A percentile compares a stretch with the other conserved stretches of the same genome.
These are phyloP conservation scores for Resseliella maxima DNA, from an alignment of 2,888 invertebrate genomes.

Conservation along the genomic window DNA sequence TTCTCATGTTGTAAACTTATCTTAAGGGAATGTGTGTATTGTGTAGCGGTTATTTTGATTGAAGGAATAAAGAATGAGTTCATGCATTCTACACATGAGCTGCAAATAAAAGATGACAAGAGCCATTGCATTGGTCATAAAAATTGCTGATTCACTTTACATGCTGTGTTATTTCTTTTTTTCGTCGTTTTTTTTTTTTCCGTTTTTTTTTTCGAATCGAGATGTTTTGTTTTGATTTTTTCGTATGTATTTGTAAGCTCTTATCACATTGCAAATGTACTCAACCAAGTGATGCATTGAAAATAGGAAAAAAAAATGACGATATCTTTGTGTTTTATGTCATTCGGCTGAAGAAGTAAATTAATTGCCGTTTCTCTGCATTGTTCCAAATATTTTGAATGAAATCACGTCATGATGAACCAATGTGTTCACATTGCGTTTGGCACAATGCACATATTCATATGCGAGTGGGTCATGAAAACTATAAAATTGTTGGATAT, in stretches of 20 bases:
- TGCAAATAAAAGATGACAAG: conserved; percentile 46
- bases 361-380: conserved; percentile 11
- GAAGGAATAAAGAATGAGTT: conserved; percentile 46
- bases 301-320: neutral
- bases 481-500: conserved; percentile 28
- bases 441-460: neutral
- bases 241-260: neutral
- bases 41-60: conserved; percentile 9
- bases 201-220: neutral
- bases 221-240: neutral
- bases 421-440: neutral
- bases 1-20: conserved; percentile 34
- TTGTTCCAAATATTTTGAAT: conserved; percentile 38
- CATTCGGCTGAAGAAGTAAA: neutral
- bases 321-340: neutral
- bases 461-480: conserved; percentile 1
- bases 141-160: conserved; percentile 41
- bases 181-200: neutral
- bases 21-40: conserved; percentile 26
- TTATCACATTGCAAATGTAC: conserved; percentile 15
- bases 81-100: conserved; percentile 23
- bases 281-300: conserved; percentile 15
- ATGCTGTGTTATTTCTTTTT: neutral
- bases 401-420: neutral
- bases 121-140: conserved; percentile 51